Evolutionary conservation across 1,140 invertebrate genomes (phyloP), one percentile per base, ranked within the genome.

Genomic region (Philopotamus ludificatus): DNA sequence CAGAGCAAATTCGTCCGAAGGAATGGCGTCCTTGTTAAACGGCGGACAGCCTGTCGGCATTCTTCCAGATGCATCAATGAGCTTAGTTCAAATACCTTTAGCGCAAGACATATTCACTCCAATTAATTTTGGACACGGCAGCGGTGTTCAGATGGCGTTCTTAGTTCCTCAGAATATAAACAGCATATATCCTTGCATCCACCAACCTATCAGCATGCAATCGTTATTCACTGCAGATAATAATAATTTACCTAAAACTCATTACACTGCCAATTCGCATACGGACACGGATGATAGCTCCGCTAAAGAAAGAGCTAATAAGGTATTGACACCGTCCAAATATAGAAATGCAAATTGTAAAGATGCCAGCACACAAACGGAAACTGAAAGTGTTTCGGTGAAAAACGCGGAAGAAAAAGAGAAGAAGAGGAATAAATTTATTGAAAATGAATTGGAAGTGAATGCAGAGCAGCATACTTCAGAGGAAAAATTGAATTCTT

Each of bases 351-450:
- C 72, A 28, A 79, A 74, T 71, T 80, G 79, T 0, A 83, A 82
- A 70, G 86, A 89, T 73, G 87, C 82, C 41, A 82, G 80, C 34
- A 89, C 88, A 9, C 88, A 90, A 75, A 90, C 88, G 4, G 87
- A 88, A 59, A 65, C 73, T 34, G 77, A 81, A 20, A 34, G 45
- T 15, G 22, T 60, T 9, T 44, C 57, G 7, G 26, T 60, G 22
- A 60, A 60, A 25, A 42, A 42, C 1, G 51, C 61, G 51, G 59
- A 65, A 25, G 51, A 70, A 45, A 72, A 42, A 50, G 44, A n/a
- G 67, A 71, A 50, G 65, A 65, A 15, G 70, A 72, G 3, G 74
- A 76, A 39, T 65, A 75, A 71, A 63, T 67, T 68, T 53, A 64
- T 69, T 55, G 73, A 77, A 41, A 76, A 76, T 68, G 42, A 70